Evolutionary conservation across 2,797 vertebrate species (phyloP).

Genomic region (Pipistrellus kuhlii): DNA sequence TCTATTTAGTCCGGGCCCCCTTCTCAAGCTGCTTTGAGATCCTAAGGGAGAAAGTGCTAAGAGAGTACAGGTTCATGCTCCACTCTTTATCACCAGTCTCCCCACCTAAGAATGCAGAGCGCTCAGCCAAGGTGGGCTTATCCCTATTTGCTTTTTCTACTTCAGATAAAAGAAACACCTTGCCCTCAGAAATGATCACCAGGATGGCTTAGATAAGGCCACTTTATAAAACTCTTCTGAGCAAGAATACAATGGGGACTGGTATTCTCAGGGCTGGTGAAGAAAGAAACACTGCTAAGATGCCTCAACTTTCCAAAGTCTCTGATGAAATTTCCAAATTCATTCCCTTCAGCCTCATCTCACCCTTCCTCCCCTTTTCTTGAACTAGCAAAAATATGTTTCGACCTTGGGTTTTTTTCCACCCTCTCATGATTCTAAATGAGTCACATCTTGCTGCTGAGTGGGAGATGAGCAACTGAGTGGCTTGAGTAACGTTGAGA

Average conservation of each 20-base stretch:
- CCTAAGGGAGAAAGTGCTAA: neutral
- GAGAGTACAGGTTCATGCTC: rapidly evolving
- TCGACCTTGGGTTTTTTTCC: neutral
- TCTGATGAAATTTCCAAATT: neutral
- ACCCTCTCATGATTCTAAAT: neutral
- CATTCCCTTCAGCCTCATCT: neutral
- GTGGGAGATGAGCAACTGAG: neutral
- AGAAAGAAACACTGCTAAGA: neutral
- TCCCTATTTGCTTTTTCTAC: neutral
- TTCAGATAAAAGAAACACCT: neutral
- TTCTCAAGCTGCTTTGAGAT: neutral
- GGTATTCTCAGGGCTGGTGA: neutral
- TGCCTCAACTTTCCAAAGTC: neutral
- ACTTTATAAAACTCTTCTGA: neutral
- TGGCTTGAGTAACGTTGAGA: neutral
- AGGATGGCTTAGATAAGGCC: neutral
- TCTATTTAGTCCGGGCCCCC: neutral
- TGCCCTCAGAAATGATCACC: neutral
- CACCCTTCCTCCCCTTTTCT: neutral
- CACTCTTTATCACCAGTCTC: neutral
- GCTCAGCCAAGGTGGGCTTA: neutral
- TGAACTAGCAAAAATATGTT: neutral
- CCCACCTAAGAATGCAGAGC: neutral
- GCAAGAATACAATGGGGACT: neutral
- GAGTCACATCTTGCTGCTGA: neutral